A percentile compares a stretch with the other conserved stretches of the same genome.
These are phyloP conservation scores for Ophiodon elongatus DNA, from an alignment of 2,113 vertebrate genomes.

Conservation along the genomic window DNA sequence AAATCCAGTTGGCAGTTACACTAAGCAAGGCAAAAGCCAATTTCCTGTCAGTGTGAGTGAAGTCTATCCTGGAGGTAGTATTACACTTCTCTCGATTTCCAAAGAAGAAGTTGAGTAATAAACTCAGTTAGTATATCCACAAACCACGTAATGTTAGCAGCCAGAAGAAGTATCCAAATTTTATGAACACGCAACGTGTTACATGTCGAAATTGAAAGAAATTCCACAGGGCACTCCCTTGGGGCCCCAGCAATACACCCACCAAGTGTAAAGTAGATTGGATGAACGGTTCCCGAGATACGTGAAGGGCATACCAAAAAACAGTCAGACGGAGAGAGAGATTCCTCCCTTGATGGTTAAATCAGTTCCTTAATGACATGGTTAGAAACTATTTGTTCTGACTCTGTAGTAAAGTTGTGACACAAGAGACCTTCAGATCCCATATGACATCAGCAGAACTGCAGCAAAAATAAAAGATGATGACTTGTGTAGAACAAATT, in stretches of 20 bases:
- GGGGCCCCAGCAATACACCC: background rate
- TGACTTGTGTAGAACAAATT: conserved; percentile 29
- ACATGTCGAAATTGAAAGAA: background rate
- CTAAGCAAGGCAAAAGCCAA: too few species aligned
- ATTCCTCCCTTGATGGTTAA: too few species aligned
- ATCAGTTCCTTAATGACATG: background rate
- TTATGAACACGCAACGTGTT: background rate
- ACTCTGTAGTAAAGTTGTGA: background rate
- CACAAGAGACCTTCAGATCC: conserved; percentile 7
- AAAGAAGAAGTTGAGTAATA: too few species aligned
- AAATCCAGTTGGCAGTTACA: too few species aligned
- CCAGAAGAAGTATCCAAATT: too few species aligned
- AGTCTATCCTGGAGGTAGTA: too few species aligned
- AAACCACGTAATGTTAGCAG: too few species aligned
- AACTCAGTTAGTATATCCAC: too few species aligned
- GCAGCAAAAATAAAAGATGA: background rate
- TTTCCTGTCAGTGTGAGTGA: too few species aligned
- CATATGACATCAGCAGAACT: background rate
- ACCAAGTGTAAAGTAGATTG: background rate
- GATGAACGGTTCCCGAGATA: background rate
- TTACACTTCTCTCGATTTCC: too few species aligned
- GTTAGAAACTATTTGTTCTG: background rate
- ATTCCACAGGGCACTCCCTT: background rate
- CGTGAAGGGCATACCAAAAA: too few species aligned
- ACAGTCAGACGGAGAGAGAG: too few species aligned